Conservation (phyloP, 2,113 vertebrate species). For the Cephalopholis sonnerati region DNA sequence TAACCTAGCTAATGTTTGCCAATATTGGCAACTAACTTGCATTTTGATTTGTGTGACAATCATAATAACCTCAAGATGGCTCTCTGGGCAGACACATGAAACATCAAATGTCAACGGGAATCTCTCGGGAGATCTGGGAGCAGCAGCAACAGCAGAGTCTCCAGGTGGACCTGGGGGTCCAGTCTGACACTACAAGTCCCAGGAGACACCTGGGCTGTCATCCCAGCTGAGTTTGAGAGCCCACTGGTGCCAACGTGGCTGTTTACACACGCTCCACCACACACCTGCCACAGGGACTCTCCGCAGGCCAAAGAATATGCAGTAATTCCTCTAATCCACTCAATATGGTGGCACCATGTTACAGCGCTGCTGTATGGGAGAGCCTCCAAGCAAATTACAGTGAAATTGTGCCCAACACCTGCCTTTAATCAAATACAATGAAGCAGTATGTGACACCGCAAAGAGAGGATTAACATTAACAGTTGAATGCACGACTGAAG, state of each 20-base stretch:
- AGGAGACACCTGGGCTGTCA: slow-evolving; percentile 79
- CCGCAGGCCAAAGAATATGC: slow-evolving; percentile 68
- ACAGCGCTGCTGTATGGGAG: slow-evolving; percentile 62
- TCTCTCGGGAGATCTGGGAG: slow-evolving; percentile 59
- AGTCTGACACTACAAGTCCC: slow-evolving; percentile 81
- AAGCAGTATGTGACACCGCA: slow-evolving; percentile 41
- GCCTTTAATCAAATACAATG: slow-evolving; percentile 74
- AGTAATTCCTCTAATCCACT: slow-evolving; percentile 83
- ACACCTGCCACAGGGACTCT: slow-evolving; percentile 83
- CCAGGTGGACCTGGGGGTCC: slow-evolving; percentile 77
- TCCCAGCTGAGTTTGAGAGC: slow-evolving; percentile 72
- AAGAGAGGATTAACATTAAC: slow-evolving; percentile 52
- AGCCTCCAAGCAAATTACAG: slow-evolving; percentile 71
- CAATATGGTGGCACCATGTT: slow-evolving; percentile 80
- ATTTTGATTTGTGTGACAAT: slow-evolving; percentile 56
- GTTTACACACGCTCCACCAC: slow-evolving; percentile 78
- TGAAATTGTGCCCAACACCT: slow-evolving; percentile 78
- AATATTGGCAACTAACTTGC: slow-evolving; percentile 37
- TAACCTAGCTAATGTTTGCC: slow-evolving; percentile 12
- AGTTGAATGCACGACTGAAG: slow-evolving; percentile 34
- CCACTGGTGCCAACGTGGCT: slow-evolving; percentile 77
- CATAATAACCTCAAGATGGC: slow-evolving; percentile 40
- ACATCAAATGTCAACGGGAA: slow-evolving; percentile 71
- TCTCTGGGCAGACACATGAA: slow-evolving; percentile 52
- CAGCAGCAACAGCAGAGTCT: slow-evolving; percentile 68